Evolutionary conservation across 2,113 vertebrate genomes (phyloP).

Genomic region (Melospiza georgiana): DNA sequence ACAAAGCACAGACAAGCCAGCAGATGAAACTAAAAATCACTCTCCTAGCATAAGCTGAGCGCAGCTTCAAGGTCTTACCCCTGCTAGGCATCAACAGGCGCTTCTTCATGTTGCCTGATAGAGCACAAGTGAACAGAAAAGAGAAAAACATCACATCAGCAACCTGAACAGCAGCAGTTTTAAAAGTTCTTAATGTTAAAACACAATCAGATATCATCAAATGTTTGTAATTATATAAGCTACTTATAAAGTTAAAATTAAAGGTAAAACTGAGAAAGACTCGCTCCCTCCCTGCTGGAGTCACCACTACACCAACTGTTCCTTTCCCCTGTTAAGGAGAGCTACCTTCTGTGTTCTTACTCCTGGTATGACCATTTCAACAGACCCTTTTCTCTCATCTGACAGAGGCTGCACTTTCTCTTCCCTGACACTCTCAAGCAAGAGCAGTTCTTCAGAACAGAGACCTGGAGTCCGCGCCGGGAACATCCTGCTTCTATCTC

Average conservation of each 20-base stretch:
- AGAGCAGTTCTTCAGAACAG: background rate
- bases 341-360: background rate
- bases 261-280: background rate
- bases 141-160: constrained; percentile 75
- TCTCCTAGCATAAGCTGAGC: constrained; percentile 65
- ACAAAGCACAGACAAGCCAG: constrained; percentile 71
- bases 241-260: background rate
- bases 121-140: constrained; percentile 74
- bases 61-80: constrained; percentile 79
- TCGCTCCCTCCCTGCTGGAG: background rate
- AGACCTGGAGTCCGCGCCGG: background rate
- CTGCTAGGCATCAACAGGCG: constrained; percentile 87
- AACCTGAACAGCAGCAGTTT: constrained; percentile 53
- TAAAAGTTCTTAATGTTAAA: constrained; percentile 46
- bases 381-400: background rate
- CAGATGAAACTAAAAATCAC: constrained; percentile 64
- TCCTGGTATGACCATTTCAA: background rate
- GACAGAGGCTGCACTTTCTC: background rate
- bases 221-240: background rate
- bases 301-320: background rate
- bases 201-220: constrained; percentile 35
- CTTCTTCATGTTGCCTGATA: constrained; percentile 85
- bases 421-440: background rate
- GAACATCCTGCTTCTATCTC: background rate
- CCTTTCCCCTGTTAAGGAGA: background rate